These are phyloP conservation scores for Trachelus stipa DNA, from an alignment of 2,888 invertebrate species.

Conservation along the genomic window DNA sequence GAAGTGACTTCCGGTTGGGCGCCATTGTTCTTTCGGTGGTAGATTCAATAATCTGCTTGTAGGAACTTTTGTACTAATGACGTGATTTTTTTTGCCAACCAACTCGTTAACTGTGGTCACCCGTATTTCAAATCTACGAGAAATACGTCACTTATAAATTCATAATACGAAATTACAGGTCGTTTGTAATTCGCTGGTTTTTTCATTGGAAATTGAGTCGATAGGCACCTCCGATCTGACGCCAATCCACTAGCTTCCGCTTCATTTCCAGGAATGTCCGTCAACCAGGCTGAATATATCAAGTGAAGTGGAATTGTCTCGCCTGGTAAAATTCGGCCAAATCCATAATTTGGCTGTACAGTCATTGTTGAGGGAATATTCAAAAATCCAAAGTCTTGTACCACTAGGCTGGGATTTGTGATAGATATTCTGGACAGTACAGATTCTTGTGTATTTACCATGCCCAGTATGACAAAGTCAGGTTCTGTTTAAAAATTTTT, in stretches of 20 bases:
- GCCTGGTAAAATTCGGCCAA: conserved; percentile 31
- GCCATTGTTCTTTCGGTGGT: background rate
- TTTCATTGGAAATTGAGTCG: background rate
- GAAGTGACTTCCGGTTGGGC: background rate
- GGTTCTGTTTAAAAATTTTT: conserved; percentile 1
- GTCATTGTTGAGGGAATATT: conserved; percentile 25
- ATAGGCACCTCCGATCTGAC: background rate
- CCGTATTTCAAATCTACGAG: conserved; percentile 11
- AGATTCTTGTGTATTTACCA: conserved; percentile 12
- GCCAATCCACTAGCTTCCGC: background rate
- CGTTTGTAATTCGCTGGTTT: background rate
- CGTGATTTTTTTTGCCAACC: conserved; percentile 8
- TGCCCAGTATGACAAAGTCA: conserved; percentile 6
- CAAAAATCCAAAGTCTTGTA: conserved; percentile 30
- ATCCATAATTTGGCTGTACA: conserved; percentile 33
- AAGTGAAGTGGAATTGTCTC: conserved; percentile 28
- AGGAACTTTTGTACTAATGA: background rate
- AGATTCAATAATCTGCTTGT: background rate
- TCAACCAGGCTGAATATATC: conserved; percentile 28
- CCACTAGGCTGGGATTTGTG: conserved; percentile 4
- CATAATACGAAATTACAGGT: background rate
- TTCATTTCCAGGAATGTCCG: conserved; percentile 31
- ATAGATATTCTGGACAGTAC: background rate
- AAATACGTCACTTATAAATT: background rate
- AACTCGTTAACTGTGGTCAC: conserved; percentile 13